Evolutionary conservation across 2,888 invertebrate genomes (phyloP).

Genomic region (Idaea straminata): DNA sequence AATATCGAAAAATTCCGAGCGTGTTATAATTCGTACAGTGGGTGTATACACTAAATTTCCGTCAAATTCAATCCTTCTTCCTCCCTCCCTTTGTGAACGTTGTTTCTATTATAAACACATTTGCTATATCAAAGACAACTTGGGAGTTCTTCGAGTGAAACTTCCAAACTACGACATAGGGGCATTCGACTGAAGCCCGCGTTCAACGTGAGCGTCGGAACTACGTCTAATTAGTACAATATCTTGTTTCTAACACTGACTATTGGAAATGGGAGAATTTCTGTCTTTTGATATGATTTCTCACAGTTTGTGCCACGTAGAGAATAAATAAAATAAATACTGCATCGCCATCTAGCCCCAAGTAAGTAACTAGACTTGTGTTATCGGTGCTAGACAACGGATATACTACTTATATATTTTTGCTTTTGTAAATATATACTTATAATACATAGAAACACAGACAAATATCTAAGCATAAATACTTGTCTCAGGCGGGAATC

Average conservation of each 20-base stretch:
- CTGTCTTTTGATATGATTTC: background rate
- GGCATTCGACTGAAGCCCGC: background rate
- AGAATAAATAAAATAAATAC: too few relatives aligned
- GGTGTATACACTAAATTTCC: background rate
- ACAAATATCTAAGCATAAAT: too few relatives aligned
- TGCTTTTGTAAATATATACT: too few relatives aligned
- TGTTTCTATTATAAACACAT: conserved; percentile 1
- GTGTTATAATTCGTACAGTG: background rate
- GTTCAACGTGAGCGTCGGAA: background rate
- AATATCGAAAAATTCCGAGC: too few relatives aligned
- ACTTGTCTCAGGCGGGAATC: too few relatives aligned
- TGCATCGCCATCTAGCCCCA: too few relatives aligned
- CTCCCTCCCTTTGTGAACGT: background rate
- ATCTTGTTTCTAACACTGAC: background rate
- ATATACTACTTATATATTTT: too few relatives aligned
- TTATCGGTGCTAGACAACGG: too few relatives aligned
- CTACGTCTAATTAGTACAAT: background rate
- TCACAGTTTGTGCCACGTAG: too few relatives aligned
- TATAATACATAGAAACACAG: too few relatives aligned
- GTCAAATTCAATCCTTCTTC: background rate
- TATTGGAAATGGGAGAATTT: background rate
- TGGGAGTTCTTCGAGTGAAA: background rate
- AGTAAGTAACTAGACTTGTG: too few relatives aligned
- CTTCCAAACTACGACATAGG: background rate
- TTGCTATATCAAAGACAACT: background rate